Base-by-base conservation (phyloP, 2,888 invertebrate genomes). In the Apoderus coryli region DNA sequence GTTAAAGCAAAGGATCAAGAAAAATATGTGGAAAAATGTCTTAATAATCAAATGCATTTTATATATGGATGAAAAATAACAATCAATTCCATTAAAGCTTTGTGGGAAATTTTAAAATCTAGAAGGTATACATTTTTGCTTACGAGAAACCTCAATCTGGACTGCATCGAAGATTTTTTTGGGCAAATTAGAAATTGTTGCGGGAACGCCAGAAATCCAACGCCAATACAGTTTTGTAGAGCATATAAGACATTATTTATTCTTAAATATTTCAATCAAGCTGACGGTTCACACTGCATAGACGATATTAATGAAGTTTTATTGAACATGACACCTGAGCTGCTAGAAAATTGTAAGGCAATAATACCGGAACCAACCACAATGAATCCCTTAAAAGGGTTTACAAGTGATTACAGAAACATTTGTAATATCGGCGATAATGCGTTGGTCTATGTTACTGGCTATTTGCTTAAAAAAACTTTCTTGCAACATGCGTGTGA, bases 191-290 rank as follows among this genome's bases (percentile, higher is more conserved):
- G 33, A 26, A 34, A 38, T 16, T 25, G 11, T 13, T 27, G 16
- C 14, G 13, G 13, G 12, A 25, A 25, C n/a, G n/a, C n/a, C n/a
- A n/a, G n/a, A n/a, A n/a, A n/a, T n/a, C n/a, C n/a, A n/a, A n/a
- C n/a, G n/a, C n/a, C 36, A 3, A 41, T 37, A 6, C 41, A 39
- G 10, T 39, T 41, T 35, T 27, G 23, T 11, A 33, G 34, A 14
- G 32, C 33, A 11, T 41, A 41, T 31, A 40, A 41, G 37, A 41
- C 39, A 37, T 6, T 41, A 13, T 42, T 39, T 27, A 23, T 34
- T 2, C 9, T 41, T 6, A 33, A 26, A n/a, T n/a, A n/a, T n/a
- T n/a, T n/a, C n/a, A n/a, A n/a, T 5, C 29, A 37, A 4, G 16
- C 23, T 3, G 35, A 43, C 15, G 32, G 34, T 22, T 26, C 31